A percentile compares a stretch with the other conserved stretches of the same genome.
Conservation (phyloP, 23 tunicate species). For the Ascidia mentula region DNA sequence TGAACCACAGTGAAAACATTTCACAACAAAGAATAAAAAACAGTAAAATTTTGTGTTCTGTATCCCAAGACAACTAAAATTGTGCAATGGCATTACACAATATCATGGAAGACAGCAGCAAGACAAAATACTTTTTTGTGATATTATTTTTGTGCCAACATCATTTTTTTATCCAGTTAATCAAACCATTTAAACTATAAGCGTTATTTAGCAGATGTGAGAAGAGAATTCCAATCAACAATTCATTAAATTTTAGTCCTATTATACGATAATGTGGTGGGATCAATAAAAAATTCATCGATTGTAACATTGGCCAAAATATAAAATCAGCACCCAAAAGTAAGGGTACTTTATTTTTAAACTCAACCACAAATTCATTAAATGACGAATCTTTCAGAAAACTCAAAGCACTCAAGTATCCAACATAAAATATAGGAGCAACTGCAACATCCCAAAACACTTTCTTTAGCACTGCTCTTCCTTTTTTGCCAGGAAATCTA, state of each 20-base stretch:
- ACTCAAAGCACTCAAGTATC: not conserved
- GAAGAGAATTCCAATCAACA: not conserved
- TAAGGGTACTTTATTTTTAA: not conserved
- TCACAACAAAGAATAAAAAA: too few relatives aligned
- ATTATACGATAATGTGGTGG: not conserved
- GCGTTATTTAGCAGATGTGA: not conserved
- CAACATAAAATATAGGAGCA: constrained; percentile 39
- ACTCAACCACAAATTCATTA: not conserved
- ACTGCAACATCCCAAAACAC: constrained; percentile 36
- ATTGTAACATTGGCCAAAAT: not conserved
- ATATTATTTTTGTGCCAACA: too few relatives aligned
- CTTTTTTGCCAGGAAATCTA: constrained; percentile 54
- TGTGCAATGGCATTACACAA: too few relatives aligned
- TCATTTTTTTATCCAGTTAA: not conserved
- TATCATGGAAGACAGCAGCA: too few relatives aligned
- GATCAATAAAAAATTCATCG: not conserved
- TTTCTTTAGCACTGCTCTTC: constrained; percentile 28
- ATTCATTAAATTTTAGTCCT: not conserved
- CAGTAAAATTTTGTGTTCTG: too few relatives aligned
- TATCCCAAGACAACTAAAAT: too few relatives aligned
- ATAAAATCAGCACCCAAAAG: not conserved
- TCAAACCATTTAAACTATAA: not conserved
- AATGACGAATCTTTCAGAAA: not conserved
- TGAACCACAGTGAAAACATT: too few relatives aligned
- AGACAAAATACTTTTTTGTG: too few relatives aligned